These are phyloP conservation scores for Bombus breviceps DNA, from an alignment of 1,140 invertebrate species.

Conservation along the genomic window DNA sequence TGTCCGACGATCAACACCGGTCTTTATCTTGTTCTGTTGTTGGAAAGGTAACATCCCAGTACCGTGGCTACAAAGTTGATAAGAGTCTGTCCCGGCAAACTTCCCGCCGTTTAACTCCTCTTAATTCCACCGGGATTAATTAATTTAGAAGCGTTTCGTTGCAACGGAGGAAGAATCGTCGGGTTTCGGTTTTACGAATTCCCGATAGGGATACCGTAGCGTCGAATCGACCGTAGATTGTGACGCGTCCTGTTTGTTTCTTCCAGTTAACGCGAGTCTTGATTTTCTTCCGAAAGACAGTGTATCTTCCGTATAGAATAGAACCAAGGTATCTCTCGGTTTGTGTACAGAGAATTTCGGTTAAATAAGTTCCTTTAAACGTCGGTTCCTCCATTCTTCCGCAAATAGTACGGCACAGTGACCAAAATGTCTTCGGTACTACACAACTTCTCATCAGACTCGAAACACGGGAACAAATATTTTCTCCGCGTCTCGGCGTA, in stretches of 20 bases:
- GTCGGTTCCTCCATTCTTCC: not conserved
- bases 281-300: not conserved
- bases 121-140: constrained; percentile 34
- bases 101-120: constrained; percentile 7
- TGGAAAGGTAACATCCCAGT: not conserved
- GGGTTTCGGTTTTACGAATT: not conserved
- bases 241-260: not conserved
- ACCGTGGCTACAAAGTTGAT: not conserved
- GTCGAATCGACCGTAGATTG: not conserved
- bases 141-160: constrained; percentile 35
- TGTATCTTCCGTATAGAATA: not conserved
- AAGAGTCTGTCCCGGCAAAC: not conserved
- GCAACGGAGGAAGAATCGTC: constrained; percentile 20
- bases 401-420: not conserved
- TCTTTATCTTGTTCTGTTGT: not conserved
- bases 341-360: not conserved
- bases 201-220: not conserved
- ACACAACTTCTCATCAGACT: not conserved
- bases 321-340: no score
- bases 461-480: constrained; percentile 15
- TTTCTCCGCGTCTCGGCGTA: not conserved
- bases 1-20: no score
- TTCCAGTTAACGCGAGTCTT: not conserved
- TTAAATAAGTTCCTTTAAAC: not conserved
- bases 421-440: not conserved